Evolutionary conservation across 2,113 vertebrate genomes (phyloP), one percentile per base, ranked within the genome.

Genomic region (Irena cyanogastra): DNA sequence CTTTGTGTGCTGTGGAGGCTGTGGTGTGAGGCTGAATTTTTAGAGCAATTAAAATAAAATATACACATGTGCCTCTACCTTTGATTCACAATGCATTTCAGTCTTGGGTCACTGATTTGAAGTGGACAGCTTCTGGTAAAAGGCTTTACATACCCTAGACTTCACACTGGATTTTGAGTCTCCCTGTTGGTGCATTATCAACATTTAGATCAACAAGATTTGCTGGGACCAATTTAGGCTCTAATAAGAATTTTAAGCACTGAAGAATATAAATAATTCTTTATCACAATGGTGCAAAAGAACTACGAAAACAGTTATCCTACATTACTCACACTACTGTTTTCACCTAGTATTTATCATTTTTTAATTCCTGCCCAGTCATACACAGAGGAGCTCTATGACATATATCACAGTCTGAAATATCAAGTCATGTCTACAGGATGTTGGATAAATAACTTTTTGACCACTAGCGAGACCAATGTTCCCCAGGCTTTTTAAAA

Each of bases 31-130:
- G 79, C 16, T 68, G 60, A 87, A 85, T 69, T 93, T 72, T 93
- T 35, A 81, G 54, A 90, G 16, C 39, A 56, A 75, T 91, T 96
- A 89, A 86, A 91, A 90, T 90, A 85, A 68, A 96, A 81, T 50
- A 59, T 14, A 83, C 28, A 83, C 26, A 41, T 22, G n/a, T 0
- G 1, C 28, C 57, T 93, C 59, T 80, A 41, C 24, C 14, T 56
- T 54, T 69, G 72, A 65, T 71, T 87, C 65, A 75, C n/a, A 90
- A 35, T 19, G 35, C 35, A 49, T 90, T 94, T 90, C 79, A 87
- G 57, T 84, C 80, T 77, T 41, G 47, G 52, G 49, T 80, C 90
- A 90, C 33, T 75, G 83, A 69, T 88, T 80, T 3, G 5, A 94
- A 93, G 75, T 28, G 44, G 41, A 65, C 39, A 81, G 63, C 19